Evolutionary conservation across 2,113 vertebrate species (phyloP).

Genomic region (Podarcis raffonei): DNA sequence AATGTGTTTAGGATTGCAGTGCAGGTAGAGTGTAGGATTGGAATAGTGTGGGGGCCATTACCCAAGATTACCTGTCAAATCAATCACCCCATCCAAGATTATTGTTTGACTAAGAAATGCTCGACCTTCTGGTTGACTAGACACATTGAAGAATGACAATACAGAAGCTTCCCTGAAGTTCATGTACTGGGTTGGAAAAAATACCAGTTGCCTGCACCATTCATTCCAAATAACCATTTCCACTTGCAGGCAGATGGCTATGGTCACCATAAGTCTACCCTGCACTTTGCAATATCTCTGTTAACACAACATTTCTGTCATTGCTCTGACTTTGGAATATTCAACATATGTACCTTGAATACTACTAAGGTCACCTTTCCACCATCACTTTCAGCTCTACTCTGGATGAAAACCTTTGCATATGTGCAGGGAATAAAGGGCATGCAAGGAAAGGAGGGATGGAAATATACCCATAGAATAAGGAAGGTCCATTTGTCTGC

Average conservation of each 20-base stretch:
- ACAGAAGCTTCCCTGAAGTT: neutral
- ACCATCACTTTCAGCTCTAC: neutral
- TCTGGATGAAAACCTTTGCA: neutral
- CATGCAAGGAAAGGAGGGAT: neutral
- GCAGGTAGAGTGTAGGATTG: neutral
- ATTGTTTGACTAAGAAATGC: neutral
- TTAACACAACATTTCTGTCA: neutral
- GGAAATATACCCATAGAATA: neutral
- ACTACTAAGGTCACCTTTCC: neutral
- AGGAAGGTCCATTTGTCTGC: neutral
- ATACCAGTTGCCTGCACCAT: neutral
- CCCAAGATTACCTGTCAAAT: neutral
- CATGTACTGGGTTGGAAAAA: neutral
- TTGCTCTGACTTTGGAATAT: neutral
- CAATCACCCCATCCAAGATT: neutral
- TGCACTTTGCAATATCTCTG: neutral
- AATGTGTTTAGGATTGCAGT: neutral
- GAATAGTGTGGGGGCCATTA: too few relatives aligned
- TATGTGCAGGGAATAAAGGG: neutral
- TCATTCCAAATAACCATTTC: neutral
- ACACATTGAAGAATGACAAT: neutral
- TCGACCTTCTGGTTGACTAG: neutral
- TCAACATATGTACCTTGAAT: neutral
- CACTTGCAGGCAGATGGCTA: neutral
- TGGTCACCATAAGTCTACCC: neutral